Evolutionary conservation across 2,888 invertebrate genomes (phyloP).

Genomic region (Aspidiotus destructor): DNA sequence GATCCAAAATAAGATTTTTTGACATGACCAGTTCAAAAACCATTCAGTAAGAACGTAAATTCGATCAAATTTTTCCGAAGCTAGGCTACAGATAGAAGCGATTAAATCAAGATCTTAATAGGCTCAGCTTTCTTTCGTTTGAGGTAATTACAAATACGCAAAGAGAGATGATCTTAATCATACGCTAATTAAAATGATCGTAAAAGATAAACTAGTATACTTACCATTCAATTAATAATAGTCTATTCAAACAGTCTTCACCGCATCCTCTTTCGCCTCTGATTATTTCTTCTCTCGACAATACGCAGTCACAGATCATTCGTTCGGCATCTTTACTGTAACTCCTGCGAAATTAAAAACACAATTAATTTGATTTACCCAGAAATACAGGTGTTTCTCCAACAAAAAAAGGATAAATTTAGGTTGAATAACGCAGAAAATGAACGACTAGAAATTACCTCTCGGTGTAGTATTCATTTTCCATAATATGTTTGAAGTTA

Average conservation of each 20-base stretch:
- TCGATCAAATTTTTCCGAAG: no score
- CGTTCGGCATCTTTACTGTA: slow-evolving; percentile 29
- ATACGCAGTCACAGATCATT: slow-evolving; percentile 75
- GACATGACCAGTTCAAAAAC: no score
- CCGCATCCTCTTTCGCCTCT: slow-evolving; percentile 82
- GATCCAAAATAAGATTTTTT: no score
- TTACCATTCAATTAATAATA: slow-evolving; percentile 97
- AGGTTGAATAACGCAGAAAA: background rate
- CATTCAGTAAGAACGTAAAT: no score
- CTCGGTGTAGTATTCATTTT: slow-evolving; percentile 28
- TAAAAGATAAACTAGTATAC: slow-evolving; percentile 35
- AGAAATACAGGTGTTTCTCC: background rate
- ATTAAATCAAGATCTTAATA: no score
- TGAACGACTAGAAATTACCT: slow-evolving; percentile 1
- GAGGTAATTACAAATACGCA: no score
- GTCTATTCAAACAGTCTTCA: slow-evolving; percentile 89
- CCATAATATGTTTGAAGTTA: slow-evolving; percentile 13
- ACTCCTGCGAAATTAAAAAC: slow-evolving; percentile 15
- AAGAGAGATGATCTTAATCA: background rate
- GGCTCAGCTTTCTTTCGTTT: no score
- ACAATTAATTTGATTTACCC: background rate
- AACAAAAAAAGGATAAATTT: background rate
- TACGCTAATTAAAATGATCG: background rate
- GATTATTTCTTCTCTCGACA: slow-evolving; percentile 77
- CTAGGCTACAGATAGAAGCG: no score